Evolutionary conservation across 2,888 invertebrate genomes (phyloP).

Genomic region (Muscina levida): DNA sequence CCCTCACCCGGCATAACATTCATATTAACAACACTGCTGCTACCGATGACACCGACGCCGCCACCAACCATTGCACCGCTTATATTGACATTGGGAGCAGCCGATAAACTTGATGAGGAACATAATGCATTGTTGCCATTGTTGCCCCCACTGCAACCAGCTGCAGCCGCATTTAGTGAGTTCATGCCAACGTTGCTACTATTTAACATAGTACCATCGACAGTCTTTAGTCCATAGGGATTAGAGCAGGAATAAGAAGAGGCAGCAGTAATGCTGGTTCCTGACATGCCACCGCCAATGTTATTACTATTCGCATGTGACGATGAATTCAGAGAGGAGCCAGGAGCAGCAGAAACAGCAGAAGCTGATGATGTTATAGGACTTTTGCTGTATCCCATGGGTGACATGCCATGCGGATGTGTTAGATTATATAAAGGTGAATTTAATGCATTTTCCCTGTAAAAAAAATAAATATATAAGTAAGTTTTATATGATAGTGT

Average conservation of each 20-base stretch:
- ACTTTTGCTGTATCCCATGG: constrained; percentile 78
- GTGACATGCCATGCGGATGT: constrained; percentile 79
- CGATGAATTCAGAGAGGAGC: constrained; percentile 44
- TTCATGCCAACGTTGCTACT: constrained; percentile 65
- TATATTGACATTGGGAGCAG: constrained; percentile 67
- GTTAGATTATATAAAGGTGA: constrained; percentile 79
- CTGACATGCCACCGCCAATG: constrained; percentile 47
- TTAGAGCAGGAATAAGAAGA: constrained; percentile 77
- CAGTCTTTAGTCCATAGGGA: constrained; percentile 78
- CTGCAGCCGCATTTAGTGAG: constrained; percentile 47
- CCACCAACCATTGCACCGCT: constrained; percentile 61
- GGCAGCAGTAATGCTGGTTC: constrained; percentile 65
- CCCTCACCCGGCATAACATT: constrained; percentile 80
- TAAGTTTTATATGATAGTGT: too few species aligned
- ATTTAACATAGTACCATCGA: constrained; percentile 71
- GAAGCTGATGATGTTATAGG: constrained; percentile 72
- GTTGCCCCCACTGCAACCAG: constrained; percentile 38
- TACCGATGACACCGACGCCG: constrained; percentile 64
- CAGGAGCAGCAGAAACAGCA: constrained; percentile 64
- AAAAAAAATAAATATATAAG: constrained; percentile 19
- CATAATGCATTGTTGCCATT: constrained; percentile 71
- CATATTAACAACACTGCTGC: constrained; percentile 59
- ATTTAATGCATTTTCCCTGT: constrained; percentile 78
- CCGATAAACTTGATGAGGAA: constrained; percentile 72
- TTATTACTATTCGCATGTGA: constrained; percentile 61